phyloP scores from a whole-genome alignment of 2,113 vertebrate genomes.

The Pelobates fuscus region DNA sequence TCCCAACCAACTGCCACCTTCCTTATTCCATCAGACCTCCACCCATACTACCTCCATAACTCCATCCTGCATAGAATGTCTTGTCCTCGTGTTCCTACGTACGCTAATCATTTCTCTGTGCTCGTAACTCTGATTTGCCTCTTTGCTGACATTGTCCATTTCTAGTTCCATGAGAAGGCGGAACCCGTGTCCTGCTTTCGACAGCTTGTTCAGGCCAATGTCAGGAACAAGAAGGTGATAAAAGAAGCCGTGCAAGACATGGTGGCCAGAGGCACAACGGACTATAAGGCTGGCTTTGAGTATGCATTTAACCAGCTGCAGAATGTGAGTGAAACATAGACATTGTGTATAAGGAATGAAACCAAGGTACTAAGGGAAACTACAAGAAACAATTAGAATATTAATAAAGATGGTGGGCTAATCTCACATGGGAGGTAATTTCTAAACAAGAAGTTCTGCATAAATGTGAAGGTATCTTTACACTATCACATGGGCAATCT shows the following conservation, averaged over 20 bases:
- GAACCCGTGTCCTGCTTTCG: conserved; percentile 92
- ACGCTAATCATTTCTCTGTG: not conserved
- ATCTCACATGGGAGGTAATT: too few species aligned
- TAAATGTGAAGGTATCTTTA: too few species aligned
- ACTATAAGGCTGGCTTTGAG: conserved; percentile 98
- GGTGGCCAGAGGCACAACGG: conserved; percentile 94
- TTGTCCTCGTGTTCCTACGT: not conserved
- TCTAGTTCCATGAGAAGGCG: conserved; percentile 95
- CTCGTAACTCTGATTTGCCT: not conserved
- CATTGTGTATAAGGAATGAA: not conserved
- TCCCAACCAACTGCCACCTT: not conserved
- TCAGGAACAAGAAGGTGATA: conserved; percentile 97
- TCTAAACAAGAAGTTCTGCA: too few species aligned
- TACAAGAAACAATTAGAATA: too few species aligned
- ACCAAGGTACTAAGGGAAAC: too few species aligned
- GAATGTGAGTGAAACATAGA: conserved; percentile 78
- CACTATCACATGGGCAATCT: conserved; percentile 1
- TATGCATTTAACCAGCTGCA: conserved; percentile 97
- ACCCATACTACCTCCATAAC: not conserved
- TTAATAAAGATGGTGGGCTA: too few species aligned
- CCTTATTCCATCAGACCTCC: not conserved
- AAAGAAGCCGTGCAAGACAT: conserved; percentile 91
- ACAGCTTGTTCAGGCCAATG: conserved; percentile 94
- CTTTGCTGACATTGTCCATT: not conserved
- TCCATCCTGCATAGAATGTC: not conserved